Percentiles rank a stretch among this genome's conserved stretches.
These are phyloP conservation scores for Tolypeutes matacus DNA, from an alignment of 2,797 vertebrate species.

Conservation along the genomic window DNA sequence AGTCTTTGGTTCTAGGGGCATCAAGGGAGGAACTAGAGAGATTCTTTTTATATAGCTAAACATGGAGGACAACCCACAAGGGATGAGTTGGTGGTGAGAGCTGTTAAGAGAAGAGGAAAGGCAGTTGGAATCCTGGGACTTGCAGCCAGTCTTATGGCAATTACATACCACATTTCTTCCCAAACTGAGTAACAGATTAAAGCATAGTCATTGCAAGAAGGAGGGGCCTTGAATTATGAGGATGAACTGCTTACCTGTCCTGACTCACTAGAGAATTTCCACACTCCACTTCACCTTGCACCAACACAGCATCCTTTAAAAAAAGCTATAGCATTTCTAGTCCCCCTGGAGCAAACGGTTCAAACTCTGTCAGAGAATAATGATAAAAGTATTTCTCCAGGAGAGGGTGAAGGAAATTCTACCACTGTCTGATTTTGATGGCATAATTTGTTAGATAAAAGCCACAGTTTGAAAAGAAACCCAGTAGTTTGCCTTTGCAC, in stretches of 20 bases:
- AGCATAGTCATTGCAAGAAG: not conserved
- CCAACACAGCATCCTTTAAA: constrained; percentile 35
- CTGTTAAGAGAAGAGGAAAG: not conserved
- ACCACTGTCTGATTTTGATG: constrained; percentile 45
- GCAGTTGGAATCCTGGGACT: not conserved
- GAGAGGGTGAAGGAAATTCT: not conserved
- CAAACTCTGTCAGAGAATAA: constrained; percentile 49
- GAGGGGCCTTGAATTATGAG: not conserved
- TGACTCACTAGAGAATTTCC: not conserved
- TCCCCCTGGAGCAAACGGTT: constrained; percentile 46
- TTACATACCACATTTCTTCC: not conserved
- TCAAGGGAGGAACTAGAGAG: not conserved
- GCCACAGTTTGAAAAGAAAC: constrained; percentile 62
- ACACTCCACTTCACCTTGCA: not conserved
- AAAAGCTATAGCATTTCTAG: constrained; percentile 4
- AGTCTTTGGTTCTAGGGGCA: constrained; percentile 5
- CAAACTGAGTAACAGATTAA: constrained; percentile 23
- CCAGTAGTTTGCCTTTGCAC: constrained; percentile 29
- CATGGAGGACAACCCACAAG: not conserved
- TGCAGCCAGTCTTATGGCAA: not conserved
- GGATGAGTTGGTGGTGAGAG: not conserved
- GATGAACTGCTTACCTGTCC: not conserved
- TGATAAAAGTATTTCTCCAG: constrained; percentile 60
- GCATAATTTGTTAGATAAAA: constrained; percentile 68
- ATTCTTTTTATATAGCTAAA: not conserved